Evolutionary conservation across 2,113 vertebrate species (phyloP).

Genomic region (Prinia subflava): DNA sequence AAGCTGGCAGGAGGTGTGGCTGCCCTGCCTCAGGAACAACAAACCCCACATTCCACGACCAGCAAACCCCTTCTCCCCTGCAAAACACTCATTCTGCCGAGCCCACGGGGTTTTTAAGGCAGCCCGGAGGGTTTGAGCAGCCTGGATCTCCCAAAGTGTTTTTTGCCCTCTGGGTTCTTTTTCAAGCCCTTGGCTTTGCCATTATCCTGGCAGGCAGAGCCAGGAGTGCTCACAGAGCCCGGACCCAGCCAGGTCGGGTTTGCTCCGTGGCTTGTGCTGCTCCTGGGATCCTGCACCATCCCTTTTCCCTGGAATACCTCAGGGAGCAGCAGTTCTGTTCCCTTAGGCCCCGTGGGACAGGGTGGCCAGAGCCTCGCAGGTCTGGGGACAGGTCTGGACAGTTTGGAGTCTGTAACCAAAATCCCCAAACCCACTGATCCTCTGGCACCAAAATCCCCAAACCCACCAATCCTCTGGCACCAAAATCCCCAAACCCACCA

Average conservation of each 20-base stretch:
- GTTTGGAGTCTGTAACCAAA: too few relatives aligned
- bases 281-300: fast-evolving
- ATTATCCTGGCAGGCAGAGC: fast-evolving
- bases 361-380: fast-evolving
- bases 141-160: fast-evolving
- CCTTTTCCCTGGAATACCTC: too few relatives aligned
- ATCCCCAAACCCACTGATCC: not conserved
- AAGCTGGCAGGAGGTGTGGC: not conserved
- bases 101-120: fast-evolving
- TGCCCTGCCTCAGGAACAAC: not conserved
- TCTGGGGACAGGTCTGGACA: not conserved
- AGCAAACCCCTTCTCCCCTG: not conserved
- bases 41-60: fast-evolving
- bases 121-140: fast-evolving
- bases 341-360: fast-evolving
- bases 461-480: not conserved
- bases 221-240: not conserved
- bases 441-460: too few relatives aligned
- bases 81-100: fast-evolving
- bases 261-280: not conserved
- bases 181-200: not conserved
- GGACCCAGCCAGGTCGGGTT: fast-evolving
- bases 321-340: not conserved
- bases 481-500: too few relatives aligned
- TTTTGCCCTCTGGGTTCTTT: not conserved